Conservation (phyloP, 2,113 vertebrate genomes). For the Datnioides undecimradiatus region DNA sequence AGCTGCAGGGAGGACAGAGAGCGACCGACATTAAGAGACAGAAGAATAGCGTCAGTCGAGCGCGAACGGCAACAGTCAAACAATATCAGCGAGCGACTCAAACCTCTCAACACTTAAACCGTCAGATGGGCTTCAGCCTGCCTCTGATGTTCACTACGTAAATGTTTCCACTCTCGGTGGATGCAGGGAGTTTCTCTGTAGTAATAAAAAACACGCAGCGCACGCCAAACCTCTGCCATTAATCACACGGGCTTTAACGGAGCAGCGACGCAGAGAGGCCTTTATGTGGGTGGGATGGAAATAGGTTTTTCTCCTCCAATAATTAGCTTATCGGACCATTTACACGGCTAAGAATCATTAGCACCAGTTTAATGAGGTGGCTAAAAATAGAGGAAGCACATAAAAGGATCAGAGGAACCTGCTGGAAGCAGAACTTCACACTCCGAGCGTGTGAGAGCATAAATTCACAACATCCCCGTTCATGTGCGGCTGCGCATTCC, state of each 20-base stretch:
- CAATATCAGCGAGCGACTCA: background rate
- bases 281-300: constrained; percentile 52
- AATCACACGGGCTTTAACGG: constrained; percentile 15
- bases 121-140: background rate
- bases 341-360: constrained; percentile 70
- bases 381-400: constrained; percentile 68
- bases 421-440: constrained; percentile 52
- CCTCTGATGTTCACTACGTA: constrained; percentile 11
- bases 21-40: no score
- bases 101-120: background rate
- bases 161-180: constrained; percentile 29
- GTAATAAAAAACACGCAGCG: constrained; percentile 18
- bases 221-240: constrained; percentile 14
- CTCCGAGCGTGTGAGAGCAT: constrained; percentile 40
- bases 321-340: constrained; percentile 73
- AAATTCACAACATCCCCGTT: constrained; percentile 21
- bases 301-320: constrained; percentile 63
- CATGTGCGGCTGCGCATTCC: background rate
- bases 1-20: background rate
- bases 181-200: constrained; percentile 20
- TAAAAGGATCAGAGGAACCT: constrained; percentile 54
- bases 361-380: constrained; percentile 66
- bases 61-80: background rate
- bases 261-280: constrained; percentile 9
- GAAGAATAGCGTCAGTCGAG: background rate